These are phyloP conservation scores for Rynchops niger DNA, from an alignment of 2,113 vertebrate species.

Conservation along the genomic window DNA sequence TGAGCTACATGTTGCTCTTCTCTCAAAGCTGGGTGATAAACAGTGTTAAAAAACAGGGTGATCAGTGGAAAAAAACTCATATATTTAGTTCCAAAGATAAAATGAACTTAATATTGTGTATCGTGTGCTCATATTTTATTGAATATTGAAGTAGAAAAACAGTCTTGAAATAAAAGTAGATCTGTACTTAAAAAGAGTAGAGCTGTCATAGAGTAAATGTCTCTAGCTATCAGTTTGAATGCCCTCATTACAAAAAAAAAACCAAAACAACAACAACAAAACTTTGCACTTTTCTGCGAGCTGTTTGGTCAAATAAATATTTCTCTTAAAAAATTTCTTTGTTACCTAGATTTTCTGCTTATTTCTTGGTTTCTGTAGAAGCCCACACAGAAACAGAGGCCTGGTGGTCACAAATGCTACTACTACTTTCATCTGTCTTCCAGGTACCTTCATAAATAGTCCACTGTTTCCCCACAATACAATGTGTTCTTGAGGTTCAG, in stretches of 20 bases:
- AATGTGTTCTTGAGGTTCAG: background rate
- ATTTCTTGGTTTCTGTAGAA: background rate
- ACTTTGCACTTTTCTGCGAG: background rate
- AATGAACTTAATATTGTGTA: background rate
- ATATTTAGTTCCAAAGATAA: background rate
- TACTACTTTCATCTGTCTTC: background rate
- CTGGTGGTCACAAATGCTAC: background rate
- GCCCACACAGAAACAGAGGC: background rate
- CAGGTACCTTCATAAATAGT: background rate
- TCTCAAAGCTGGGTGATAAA: background rate
- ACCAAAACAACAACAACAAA: too few relatives aligned
- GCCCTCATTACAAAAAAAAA: background rate
- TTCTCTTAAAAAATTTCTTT: background rate
- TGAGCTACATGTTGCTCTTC: background rate
- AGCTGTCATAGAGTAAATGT: background rate
- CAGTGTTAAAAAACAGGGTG: too few relatives aligned
- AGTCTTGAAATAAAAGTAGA: background rate
- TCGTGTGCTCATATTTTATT: background rate
- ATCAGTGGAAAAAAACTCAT: background rate
- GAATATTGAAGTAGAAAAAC: background rate
- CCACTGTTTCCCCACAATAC: background rate
- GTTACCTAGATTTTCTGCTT: background rate
- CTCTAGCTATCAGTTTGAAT: background rate
- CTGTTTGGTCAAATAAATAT: background rate
- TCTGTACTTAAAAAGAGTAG: background rate